These are phyloP conservation scores for Proctacanthus coquilletti DNA, from an alignment of 1,140 invertebrate genomes.

Conservation along the genomic window DNA sequence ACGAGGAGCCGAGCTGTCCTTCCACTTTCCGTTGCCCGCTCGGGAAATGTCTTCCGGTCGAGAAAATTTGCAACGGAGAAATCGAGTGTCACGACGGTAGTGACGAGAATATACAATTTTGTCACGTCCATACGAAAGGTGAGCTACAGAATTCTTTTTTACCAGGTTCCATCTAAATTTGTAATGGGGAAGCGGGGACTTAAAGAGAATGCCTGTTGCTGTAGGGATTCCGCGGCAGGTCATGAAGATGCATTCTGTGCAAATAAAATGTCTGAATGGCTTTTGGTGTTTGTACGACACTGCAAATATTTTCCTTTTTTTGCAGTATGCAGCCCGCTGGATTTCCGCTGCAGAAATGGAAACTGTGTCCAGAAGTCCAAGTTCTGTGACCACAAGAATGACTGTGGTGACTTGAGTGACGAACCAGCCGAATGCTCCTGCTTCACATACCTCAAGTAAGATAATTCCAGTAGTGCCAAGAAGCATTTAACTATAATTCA, in stretches of 20 bases:
- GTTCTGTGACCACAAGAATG: conserved; percentile 47
- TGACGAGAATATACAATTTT: conserved; percentile 42
- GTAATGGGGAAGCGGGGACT: too few species aligned
- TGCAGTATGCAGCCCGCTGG: conserved; percentile 38
- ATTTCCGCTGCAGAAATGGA: conserved; percentile 49
- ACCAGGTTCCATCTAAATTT: neutral
- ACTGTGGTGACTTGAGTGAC: conserved; percentile 56
- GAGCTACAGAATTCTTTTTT: conserved; percentile 9
- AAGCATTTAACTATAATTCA: conserved; percentile 2
- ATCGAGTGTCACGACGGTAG: conserved; percentile 49
- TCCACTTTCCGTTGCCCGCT: conserved; percentile 39
- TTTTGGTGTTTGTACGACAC: neutral
- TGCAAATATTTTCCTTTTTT: conserved; percentile 14
- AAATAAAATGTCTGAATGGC: too few species aligned
- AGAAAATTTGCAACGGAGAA: conserved; percentile 51
- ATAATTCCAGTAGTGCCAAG: neutral
- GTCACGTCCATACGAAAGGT: conserved; percentile 23
- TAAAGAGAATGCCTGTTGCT: too few species aligned
- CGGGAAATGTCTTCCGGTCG: conserved; percentile 47
- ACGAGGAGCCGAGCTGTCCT: conserved; percentile 30
- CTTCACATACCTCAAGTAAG: conserved; percentile 41
- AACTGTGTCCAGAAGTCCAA: conserved; percentile 48
- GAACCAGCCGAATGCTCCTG: conserved; percentile 52
- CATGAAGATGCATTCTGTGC: too few species aligned
- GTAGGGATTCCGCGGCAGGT: too few species aligned